A percentile compares a stretch with the other conserved stretches of the same genome.
phyloP scores from a whole-genome alignment of 2,888 invertebrate genomes.

The Cantharis rustica region DNA sequence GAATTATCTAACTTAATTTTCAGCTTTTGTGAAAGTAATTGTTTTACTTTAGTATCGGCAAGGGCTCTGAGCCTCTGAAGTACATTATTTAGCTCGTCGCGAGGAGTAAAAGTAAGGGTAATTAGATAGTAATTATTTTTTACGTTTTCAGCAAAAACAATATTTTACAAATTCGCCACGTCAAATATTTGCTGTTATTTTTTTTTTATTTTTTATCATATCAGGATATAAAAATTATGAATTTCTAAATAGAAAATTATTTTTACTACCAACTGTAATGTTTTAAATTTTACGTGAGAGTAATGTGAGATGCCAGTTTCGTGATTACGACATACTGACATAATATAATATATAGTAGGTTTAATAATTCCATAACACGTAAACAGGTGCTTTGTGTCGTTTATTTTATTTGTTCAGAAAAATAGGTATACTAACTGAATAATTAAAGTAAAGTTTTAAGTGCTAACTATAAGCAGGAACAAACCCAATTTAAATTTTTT shows the following conservation, averaged over 20 bases:
- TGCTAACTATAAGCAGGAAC: not conserved
- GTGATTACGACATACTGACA: not conserved
- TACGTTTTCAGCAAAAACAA: too few relatives aligned
- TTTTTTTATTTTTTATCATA: too few relatives aligned
- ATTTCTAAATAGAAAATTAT: not conserved
- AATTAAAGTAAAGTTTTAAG: not conserved
- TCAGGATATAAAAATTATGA: not conserved
- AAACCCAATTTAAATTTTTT: not conserved
- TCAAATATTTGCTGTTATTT: too few relatives aligned
- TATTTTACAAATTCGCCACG: too few relatives aligned
- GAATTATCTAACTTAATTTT: too few relatives aligned
- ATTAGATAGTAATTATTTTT: too few relatives aligned
- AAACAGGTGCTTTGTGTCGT: not conserved
- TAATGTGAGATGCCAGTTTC: not conserved
- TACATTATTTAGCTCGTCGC: too few relatives aligned
- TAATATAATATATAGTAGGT: too few relatives aligned
- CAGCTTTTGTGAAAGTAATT: too few relatives aligned
- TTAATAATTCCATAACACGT: not conserved
- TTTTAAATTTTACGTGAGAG: not conserved
- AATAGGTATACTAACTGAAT: not conserved
- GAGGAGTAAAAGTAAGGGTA: too few relatives aligned
- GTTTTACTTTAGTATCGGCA: too few relatives aligned
- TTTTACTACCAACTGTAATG: not conserved
- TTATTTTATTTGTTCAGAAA: not conserved
- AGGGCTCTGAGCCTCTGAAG: too few relatives aligned